phyloP scores from a whole-genome alignment of 2,888 invertebrate species.

The Erynnis tages region DNA sequence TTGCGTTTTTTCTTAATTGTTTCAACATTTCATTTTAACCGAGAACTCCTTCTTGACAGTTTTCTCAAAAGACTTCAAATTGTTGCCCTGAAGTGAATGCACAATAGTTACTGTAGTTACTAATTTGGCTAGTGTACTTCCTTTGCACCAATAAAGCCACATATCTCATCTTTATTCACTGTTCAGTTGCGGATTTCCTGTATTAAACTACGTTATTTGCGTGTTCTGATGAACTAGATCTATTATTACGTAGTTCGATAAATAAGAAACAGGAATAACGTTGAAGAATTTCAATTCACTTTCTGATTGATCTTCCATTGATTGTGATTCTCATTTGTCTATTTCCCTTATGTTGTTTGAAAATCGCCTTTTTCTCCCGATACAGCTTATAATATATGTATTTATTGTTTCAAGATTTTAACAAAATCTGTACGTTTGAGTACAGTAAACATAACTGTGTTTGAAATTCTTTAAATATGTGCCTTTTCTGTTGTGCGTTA shows the following conservation, averaged over 20 bases:
- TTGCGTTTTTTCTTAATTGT: no score
- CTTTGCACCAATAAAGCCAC: constrained; percentile 13
- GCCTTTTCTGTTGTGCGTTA: background rate
- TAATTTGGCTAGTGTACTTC: constrained; percentile 15
- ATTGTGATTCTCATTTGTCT: no score
- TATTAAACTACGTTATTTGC: constrained; percentile 6
- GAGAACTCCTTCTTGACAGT: background rate
- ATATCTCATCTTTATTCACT: constrained; percentile 18
- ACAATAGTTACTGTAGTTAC: background rate
- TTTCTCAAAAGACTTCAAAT: constrained; percentile 1
- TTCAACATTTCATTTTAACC: no score
- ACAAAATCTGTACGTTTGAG: background rate
- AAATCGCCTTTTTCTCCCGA: no score
- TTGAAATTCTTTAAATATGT: background rate
- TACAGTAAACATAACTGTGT: no score
- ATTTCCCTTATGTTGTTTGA: no score
- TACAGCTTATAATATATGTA: no score
- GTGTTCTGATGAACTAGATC: constrained; percentile 3
- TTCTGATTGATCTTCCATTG: no score
- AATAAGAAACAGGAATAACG: no score
- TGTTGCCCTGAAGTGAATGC: background rate
- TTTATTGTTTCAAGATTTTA: no score
- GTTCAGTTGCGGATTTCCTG: constrained; percentile 19
- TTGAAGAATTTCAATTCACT: no score
- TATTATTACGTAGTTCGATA: background rate